Evolutionary conservation across 1,140 invertebrate species (phyloP).

Genomic region (Drosophila sulfurigaster): DNA sequence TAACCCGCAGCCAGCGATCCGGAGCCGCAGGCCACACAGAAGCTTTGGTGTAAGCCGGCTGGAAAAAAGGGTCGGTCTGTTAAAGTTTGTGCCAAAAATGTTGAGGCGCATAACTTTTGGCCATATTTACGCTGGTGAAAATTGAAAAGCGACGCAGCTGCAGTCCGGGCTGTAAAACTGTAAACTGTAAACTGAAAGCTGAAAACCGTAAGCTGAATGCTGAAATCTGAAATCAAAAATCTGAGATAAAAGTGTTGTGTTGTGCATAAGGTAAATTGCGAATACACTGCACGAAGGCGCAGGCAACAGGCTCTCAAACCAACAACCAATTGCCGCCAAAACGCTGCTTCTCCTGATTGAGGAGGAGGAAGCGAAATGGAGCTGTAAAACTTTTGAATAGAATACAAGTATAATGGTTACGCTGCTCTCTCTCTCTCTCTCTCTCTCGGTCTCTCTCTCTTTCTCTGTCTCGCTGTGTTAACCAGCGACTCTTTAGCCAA

Average conservation of each 20-base stretch:
- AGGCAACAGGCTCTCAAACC: background rate
- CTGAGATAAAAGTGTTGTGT: slow-evolving; percentile 55
- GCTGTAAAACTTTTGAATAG: slow-evolving; percentile 49
- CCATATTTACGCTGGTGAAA: slow-evolving; percentile 57
- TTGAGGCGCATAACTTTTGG: slow-evolving; percentile 64
- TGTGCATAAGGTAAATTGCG: slow-evolving; percentile 35
- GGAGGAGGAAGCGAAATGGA: background rate
- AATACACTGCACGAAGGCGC: slow-evolving; percentile 24
- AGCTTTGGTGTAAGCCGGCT: slow-evolving; percentile 4
- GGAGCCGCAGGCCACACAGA: no score
- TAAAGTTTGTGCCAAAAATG: slow-evolving; percentile 47
- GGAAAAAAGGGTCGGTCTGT: slow-evolving; percentile 8
- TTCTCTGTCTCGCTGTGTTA: background rate
- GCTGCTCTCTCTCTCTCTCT: background rate
- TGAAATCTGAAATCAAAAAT: slow-evolving; percentile 30
- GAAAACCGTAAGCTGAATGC: slow-evolving; percentile 25
- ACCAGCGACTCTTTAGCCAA: slow-evolving; percentile 8
- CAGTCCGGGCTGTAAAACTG: slow-evolving; percentile 8
- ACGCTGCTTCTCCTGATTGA: background rate
- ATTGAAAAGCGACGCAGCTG: slow-evolving; percentile 50
- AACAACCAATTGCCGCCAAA: background rate
- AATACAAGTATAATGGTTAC: slow-evolving; percentile 33
- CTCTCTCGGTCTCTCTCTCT: background rate
- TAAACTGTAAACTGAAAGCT: slow-evolving; percentile 17
- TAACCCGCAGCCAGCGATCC: slow-evolving; percentile 8